Conservation (phyloP, 1,140 invertebrate genomes). For the Nomia melanderi region DNA sequence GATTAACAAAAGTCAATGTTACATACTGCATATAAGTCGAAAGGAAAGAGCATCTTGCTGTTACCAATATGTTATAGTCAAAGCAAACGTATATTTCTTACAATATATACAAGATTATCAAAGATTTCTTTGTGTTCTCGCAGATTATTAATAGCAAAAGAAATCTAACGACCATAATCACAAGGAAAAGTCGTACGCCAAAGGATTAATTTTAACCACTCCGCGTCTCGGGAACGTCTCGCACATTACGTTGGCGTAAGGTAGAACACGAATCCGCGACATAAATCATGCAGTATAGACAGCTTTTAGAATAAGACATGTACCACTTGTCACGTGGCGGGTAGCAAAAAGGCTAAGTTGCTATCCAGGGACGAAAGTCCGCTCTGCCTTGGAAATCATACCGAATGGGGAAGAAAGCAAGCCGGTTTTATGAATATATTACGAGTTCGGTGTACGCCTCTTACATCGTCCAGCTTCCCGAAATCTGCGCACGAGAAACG, state of each 20-base stretch:
- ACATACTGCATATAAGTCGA: too few relatives aligned
- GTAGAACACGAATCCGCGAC: background rate
- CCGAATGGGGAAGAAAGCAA: slow-evolving; percentile 27
- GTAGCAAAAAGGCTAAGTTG: slow-evolving; percentile 40
- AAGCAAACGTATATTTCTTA: too few relatives aligned
- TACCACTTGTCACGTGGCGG: slow-evolving; percentile 30
- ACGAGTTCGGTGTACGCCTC: slow-evolving; percentile 35
- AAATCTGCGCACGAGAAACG: slow-evolving; percentile 48
- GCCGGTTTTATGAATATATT: slow-evolving; percentile 62
- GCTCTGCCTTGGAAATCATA: slow-evolving; percentile 33
- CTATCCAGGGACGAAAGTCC: slow-evolving; percentile 37
- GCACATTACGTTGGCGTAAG: background rate
- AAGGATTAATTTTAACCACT: background rate
- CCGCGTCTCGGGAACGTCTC: background rate
- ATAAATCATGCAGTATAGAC: slow-evolving; percentile 35
- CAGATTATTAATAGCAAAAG: too few relatives aligned
- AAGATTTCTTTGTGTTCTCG: too few relatives aligned
- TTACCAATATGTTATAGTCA: too few relatives aligned
- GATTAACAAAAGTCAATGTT: too few relatives aligned
- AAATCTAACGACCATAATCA: too few relatives aligned
- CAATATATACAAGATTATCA: too few relatives aligned
- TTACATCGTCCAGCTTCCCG: slow-evolving; percentile 35
- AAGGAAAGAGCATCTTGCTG: too few relatives aligned
- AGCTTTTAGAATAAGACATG: slow-evolving; percentile 21
- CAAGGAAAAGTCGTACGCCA: background rate